Evolutionary conservation across 2,113 vertebrate genomes (phyloP).

Genomic region (Gambusia affinis): DNA sequence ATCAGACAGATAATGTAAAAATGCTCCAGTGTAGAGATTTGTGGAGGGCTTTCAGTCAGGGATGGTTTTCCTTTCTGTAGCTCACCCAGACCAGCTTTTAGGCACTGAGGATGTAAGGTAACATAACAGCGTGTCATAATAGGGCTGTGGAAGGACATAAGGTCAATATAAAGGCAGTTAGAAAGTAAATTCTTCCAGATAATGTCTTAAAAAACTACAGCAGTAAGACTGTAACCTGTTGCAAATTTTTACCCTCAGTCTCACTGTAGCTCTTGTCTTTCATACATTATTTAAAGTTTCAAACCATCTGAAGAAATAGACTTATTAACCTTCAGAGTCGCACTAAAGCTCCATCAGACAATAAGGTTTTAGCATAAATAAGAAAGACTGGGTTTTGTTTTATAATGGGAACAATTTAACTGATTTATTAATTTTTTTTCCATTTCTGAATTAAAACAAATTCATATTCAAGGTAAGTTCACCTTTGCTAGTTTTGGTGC

Average conservation of each 20-base stretch:
- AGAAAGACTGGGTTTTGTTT: neutral
- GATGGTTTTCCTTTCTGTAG: neutral
- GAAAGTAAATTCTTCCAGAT: conserved; percentile 23
- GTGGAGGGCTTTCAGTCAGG: conserved; percentile 25
- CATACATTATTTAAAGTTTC: neutral
- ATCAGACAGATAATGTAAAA: conserved; percentile 20
- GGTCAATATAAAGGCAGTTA: neutral
- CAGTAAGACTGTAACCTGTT: neutral
- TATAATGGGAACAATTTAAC: neutral
- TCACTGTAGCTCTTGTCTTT: neutral
- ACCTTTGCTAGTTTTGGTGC: conserved; percentile 1
- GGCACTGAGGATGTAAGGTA: conserved; percentile 1
- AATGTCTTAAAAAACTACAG: conserved; percentile 16
- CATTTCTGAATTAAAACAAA: conserved; percentile 1
- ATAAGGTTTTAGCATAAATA: neutral
- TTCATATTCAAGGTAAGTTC: neutral
- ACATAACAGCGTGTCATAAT: neutral
- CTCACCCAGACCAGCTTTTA: conserved; percentile 2
- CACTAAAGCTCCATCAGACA: neutral
- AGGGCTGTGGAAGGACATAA: neutral
- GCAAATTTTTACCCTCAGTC: neutral
- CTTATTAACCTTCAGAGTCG: neutral
- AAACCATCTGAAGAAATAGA: neutral
- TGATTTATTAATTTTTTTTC: neutral
- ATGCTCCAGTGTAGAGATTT: conserved; percentile 9